phyloP scores from a whole-genome alignment of 2,113 vertebrate species.

The Sinocyclocheilus anshuiensis region DNA sequence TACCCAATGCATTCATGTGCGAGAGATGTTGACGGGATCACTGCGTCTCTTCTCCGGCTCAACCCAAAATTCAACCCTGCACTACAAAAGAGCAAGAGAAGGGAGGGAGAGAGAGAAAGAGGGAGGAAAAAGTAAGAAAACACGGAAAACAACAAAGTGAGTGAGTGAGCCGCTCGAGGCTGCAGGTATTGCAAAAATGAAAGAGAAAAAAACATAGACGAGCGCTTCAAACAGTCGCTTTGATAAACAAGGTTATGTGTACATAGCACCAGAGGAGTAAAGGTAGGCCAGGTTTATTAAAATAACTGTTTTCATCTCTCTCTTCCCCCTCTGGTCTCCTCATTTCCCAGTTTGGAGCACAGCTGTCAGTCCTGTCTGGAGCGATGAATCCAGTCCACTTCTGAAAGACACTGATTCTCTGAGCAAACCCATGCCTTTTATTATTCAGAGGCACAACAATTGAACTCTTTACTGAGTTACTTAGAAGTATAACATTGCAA shows the following conservation, averaged over 20 bases:
- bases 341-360: neutral
- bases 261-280: constrained; percentile 34
- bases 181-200: constrained; percentile 43
- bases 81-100: constrained; percentile 24
- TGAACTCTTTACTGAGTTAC: neutral
- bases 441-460: neutral
- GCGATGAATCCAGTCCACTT: neutral
- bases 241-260: constrained; percentile 49
- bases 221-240: constrained; percentile 51
- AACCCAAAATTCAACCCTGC: constrained; percentile 21
- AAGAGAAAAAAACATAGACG: constrained; percentile 54
- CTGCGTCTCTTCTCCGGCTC: constrained; percentile 1
- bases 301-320: constrained; percentile 25
- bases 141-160: constrained; percentile 48
- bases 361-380: neutral
- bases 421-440: neutral
- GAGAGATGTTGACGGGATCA: neutral
- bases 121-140: constrained; percentile 16
- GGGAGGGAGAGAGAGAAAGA: neutral
- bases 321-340: neutral
- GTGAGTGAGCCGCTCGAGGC: constrained; percentile 49
- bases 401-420: neutral
- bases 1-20: neutral
- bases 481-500: neutral
- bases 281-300: constrained; percentile 51